Evolutionary conservation across 1,140 invertebrate genomes (phyloP).

Genomic region (Leptopilina boulardi): DNA sequence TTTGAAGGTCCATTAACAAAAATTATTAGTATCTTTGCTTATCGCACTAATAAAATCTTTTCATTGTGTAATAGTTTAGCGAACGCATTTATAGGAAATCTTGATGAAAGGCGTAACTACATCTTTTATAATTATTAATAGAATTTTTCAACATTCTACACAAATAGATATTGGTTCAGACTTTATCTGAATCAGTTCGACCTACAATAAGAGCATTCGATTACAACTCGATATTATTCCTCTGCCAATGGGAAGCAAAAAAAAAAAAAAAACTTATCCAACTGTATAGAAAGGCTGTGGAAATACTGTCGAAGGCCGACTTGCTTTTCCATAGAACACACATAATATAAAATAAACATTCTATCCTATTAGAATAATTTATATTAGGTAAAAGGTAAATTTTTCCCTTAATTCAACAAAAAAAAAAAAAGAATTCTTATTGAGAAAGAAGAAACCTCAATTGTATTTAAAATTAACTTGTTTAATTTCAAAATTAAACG

Average conservation of each 20-base stretch:
- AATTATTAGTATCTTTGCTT: not conserved
- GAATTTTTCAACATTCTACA: not conserved
- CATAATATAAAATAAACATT: not conserved
- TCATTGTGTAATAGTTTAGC: not conserved
- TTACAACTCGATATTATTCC: conserved; percentile 11
- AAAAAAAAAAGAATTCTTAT: too few relatives aligned
- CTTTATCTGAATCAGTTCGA: conserved; percentile 19
- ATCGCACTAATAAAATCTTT: not conserved
- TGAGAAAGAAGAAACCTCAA: too few relatives aligned
- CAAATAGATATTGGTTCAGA: not conserved
- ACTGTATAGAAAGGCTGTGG: conserved; percentile 28
- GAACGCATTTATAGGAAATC: not conserved
- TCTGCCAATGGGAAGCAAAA: not conserved
- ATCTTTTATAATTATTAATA: not conserved
- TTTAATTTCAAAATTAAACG: too few relatives aligned
- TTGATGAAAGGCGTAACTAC: conserved; percentile 16
- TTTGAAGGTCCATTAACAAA: too few relatives aligned
- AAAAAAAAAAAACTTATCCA: not conserved
- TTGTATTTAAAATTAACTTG: too few relatives aligned
- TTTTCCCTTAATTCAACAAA: too few relatives aligned
- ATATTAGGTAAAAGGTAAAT: too few relatives aligned
- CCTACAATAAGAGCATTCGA: not conserved
- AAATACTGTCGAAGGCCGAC: conserved; percentile 24
- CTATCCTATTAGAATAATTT: conserved; percentile 6
- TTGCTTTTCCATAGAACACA: not conserved